Evolutionary conservation across 2,113 vertebrate genomes (phyloP), one percentile per base, ranked within the genome.

Genomic region (Aegotheles bennettii): DNA sequence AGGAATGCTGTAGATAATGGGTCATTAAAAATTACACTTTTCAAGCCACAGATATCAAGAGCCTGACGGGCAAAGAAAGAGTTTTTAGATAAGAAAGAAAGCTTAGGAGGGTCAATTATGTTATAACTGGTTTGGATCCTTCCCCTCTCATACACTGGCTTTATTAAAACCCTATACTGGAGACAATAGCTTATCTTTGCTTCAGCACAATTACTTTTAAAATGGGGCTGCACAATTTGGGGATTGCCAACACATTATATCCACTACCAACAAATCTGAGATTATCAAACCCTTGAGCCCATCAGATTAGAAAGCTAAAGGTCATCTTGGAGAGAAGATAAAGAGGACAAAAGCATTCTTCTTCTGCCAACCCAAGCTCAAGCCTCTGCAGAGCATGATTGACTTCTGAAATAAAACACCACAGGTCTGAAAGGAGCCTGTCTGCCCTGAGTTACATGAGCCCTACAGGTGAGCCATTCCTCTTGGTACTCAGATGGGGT

Each of bases 1-100:
- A 65, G 53, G 40, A 97, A 87, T 54, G 25, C 20, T 89, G 6
- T 80, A 73, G 89, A 91, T 84, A 97, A 94, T 8, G 3, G 48
- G 33, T 76, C 74, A 88, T 94, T 95, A 95, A 93, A 84, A 95
- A 84, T 80, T 69, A 21, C 16, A 16, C 73, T 93, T 96, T 93
- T 61, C 45, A 93, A 80, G 35, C 11, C 65, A 90, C 70, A 86
- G 74, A n/a, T 80, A 86, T 38, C 40, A n/a, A 35, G 53, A 83
- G 48, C 11, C 29, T 96, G 61, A 78, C 75, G 88, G 80, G 53
- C 70, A 95, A 96, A 93, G 80, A 94, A 95, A 57, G 36, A 85
- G 43, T 6, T 97, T 95, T 97, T 64, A 96, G 74, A 92, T 85
- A 94, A 95, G 96, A 93, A 95, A 63, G 77, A 94, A 96, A 71